These are phyloP conservation scores for Petrocephalus microphthalmus DNA, from an alignment of 2,113 vertebrate species.

Conservation along the genomic window DNA sequence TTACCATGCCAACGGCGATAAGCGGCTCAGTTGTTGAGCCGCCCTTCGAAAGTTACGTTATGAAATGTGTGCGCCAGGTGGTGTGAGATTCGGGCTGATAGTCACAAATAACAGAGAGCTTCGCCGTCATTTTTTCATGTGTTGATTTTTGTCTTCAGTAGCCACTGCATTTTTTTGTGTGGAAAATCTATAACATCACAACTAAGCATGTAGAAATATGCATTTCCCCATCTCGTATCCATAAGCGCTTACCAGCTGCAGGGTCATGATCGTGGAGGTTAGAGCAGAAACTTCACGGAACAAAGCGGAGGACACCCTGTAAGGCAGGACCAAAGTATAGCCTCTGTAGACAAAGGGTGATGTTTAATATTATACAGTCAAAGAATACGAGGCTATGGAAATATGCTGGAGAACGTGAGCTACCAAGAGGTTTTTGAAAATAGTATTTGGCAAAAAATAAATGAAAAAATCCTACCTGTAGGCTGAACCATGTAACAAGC, in stretches of 20 bases:
- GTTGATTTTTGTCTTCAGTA: not conserved
- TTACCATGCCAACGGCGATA: slow-evolving; percentile 25
- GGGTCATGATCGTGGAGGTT: not conserved
- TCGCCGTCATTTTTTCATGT: not conserved
- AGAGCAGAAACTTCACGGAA: not conserved
- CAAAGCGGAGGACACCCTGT: not conserved
- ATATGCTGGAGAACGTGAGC: not conserved
- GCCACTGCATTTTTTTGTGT: not conserved
- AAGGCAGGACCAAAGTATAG: not conserved
- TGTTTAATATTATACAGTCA: not conserved
- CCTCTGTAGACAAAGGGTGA: not conserved
- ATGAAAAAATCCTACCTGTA: not conserved
- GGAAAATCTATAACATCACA: not conserved
- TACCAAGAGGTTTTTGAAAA: not conserved
- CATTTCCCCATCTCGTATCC: not conserved
- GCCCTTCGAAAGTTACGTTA: slow-evolving; percentile 12
- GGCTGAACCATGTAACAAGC: not conserved
- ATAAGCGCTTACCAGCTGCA: not conserved
- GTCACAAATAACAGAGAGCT: not conserved
- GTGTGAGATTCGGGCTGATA: not conserved
- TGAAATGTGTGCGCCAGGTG: slow-evolving; percentile 13
- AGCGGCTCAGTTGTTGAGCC: slow-evolving; percentile 1
- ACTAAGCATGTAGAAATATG: not conserved
- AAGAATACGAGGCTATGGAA: not conserved
- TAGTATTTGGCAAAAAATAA: not conserved